phyloP scores from a whole-genome alignment of 2,797 vertebrate species.

The Diplodus puntazzo region DNA sequence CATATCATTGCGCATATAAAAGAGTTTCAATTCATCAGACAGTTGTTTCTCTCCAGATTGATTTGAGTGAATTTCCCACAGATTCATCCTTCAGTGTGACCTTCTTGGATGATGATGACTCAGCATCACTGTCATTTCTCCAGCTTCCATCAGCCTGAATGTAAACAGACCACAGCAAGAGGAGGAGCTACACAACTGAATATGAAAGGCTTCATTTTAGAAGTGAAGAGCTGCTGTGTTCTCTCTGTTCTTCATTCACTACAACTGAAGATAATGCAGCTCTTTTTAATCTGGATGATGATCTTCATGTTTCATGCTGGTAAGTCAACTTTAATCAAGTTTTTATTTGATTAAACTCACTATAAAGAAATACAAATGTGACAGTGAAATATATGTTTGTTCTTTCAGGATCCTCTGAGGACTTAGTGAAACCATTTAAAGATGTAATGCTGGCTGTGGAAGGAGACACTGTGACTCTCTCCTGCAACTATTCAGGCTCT shows the following conservation, averaged over 20 bases:
- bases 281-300: not conserved
- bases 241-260: slow-evolving; percentile 1
- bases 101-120: not conserved
- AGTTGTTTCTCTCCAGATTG: no score
- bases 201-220: slow-evolving; percentile 13
- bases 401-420: not conserved
- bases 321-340: not conserved
- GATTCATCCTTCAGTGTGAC: no score
- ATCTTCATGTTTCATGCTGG: not conserved
- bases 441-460: not conserved
- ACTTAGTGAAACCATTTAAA: not conserved
- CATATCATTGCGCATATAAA: no score
- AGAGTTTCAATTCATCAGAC: no score
- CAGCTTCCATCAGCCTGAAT: slow-evolving; percentile 8
- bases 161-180: slow-evolving; percentile 9
- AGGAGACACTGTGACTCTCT: no score
- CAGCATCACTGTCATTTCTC: not conserved
- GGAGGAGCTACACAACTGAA: slow-evolving; percentile 23
- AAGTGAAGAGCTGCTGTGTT: not conserved
- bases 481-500: no score
- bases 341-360: no score
- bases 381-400: no score
- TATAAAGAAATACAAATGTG: no score
- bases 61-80: no score
- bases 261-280: not conserved